Percentiles rank a stretch among this genome's conserved stretches.
Evolutionary conservation across 2,888 invertebrate genomes (phyloP).

Genomic region (Charanyca ferruginea): DNA sequence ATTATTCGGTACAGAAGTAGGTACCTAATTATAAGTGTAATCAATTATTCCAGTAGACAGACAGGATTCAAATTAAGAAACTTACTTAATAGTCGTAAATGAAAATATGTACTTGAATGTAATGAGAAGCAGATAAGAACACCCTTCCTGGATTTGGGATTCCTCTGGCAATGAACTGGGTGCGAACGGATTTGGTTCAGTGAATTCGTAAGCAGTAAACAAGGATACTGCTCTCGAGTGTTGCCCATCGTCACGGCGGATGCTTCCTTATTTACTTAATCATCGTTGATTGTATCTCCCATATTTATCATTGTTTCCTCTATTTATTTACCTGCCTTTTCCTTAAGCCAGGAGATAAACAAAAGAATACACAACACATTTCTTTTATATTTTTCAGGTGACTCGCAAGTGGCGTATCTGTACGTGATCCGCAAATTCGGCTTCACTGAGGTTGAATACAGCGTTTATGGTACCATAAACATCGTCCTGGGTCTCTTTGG

Average conservation of each 20-base stretch:
- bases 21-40: not conserved
- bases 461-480: conserved; percentile 86
- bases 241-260: not conserved
- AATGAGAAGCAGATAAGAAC: too few relatives aligned
- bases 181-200: not conserved
- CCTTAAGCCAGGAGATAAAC: conserved; percentile 19
- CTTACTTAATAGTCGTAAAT: too few relatives aligned
- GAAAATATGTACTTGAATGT: not conserved
- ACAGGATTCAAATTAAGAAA: not conserved
- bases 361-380: conserved; percentile 20
- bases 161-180: not conserved
- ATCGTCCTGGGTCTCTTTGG: conserved; percentile 85
- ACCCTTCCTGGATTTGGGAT: not conserved
- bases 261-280: conserved; percentile 15
- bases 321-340: conserved; percentile 26
- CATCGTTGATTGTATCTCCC: conserved; percentile 13
- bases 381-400: conserved; percentile 80
- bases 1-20: not conserved
- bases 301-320: not conserved
- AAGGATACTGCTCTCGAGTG: not conserved
- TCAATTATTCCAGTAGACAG: not conserved
- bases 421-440: conserved; percentile 87
- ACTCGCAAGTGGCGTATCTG: conserved; percentile 88
- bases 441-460: conserved; percentile 87
- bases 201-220: conserved; percentile 11